Evolutionary conservation across 2,113 vertebrate species (phyloP), one percentile per base, ranked within the genome.

Genomic region (Amazona guildingii): DNA sequence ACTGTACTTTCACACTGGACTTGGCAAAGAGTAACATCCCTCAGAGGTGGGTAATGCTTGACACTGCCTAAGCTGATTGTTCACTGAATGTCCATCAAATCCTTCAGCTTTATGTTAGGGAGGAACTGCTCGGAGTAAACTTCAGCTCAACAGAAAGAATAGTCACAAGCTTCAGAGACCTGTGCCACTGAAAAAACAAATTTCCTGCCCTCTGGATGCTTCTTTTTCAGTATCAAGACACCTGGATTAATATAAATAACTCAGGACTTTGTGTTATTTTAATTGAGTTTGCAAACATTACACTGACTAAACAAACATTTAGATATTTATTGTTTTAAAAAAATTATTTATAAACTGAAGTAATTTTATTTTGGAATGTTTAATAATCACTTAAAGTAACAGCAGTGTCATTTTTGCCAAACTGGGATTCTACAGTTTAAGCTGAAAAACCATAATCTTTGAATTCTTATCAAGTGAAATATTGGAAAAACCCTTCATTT

Each of bases 1-100:
- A 27, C 10, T 2, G 20, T 28, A 1, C n/a, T 37, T 35, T 72
- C 33, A 9, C 27, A 21, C 44, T 46, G 83, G 54, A 54, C 39
- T 5, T 88, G 75, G 73, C 51, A 63, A 43, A 78, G 61, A 2
- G 9, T 15, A 41, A 18, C 4, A 5, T 11, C 28, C 5, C 31
- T n/a, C 51, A 64, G 80, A 76, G 73, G 21, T 17, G 28, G 24
- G 61, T 31, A 57, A 63, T 4, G 37, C 44, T 83, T 54, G 35
- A 61, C 24, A 29, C 28, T 41, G 63, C 25, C 63, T 20, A 64
- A 88, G 59, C 46, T 41, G 27, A 54, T 81, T 23, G 10, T 64
- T 66, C 0, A 1, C 41, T 77, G 37, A 62, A 48, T 12, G 19
- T 27, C 0, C 0, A 7, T 37, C 35, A 69, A n/a, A 74, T 63